Evolutionary conservation across 2,113 vertebrate genomes (phyloP).

Genomic region (Xiphophorus couchianus): DNA sequence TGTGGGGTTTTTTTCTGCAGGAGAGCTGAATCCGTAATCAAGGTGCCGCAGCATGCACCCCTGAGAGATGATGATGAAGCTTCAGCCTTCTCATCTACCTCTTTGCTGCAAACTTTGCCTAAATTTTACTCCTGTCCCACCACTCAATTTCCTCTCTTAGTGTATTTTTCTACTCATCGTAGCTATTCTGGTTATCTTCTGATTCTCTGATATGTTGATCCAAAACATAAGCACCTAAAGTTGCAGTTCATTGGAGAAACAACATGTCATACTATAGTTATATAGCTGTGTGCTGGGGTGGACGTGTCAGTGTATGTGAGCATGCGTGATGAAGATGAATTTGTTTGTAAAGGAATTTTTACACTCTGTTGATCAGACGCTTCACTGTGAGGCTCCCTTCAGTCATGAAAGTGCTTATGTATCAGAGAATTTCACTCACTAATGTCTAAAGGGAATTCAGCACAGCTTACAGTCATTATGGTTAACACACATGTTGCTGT

Average conservation of each 20-base stretch:
- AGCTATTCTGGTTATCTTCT: conserved; percentile 21
- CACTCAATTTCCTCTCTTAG: conserved; percentile 2
- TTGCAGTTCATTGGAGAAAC: neutral
- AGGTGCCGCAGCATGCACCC: conserved; percentile 43
- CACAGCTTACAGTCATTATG: neutral
- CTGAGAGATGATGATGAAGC: conserved; percentile 66
- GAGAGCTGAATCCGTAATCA: conserved; percentile 69
- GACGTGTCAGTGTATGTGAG: neutral
- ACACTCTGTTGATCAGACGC: conserved; percentile 55
- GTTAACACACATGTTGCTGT: neutral
- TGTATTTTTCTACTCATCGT: conserved; percentile 16
- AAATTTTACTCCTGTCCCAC: conserved; percentile 26
- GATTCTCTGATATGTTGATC: neutral
- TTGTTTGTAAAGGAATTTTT: conserved; percentile 53
- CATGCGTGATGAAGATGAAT: conserved; percentile 22
- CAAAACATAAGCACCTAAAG: conserved; percentile 17
- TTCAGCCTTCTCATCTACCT: conserved; percentile 58
- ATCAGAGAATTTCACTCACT: conserved; percentile 50
- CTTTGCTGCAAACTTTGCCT: conserved; percentile 40
- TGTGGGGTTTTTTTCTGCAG: conserved; percentile 44
- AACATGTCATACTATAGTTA: neutral
- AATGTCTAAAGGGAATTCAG: conserved; percentile 31
- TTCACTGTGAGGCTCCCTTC: conserved; percentile 36
- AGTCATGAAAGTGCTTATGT: conserved; percentile 59
- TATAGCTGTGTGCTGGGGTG: conserved; percentile 3